Evolutionary conservation across 2,113 vertebrate genomes (phyloP), one percentile per base, ranked within the genome.

Genomic region (Campylomormyrus tamandua): DNA sequence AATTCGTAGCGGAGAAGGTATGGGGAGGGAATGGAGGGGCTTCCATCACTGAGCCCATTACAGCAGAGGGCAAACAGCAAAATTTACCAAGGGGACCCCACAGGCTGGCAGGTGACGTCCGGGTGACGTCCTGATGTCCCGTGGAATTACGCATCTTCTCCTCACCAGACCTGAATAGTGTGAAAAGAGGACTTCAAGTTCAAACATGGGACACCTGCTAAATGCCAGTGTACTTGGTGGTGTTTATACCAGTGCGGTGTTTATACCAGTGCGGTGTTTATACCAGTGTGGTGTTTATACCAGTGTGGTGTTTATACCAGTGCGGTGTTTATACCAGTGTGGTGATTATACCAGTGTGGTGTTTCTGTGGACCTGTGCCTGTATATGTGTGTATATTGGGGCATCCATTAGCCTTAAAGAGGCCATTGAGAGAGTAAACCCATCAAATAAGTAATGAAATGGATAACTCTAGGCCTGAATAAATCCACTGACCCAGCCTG

Each of bases 381-480:
- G 62, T 31, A 11, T 66, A 66, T 27, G n/a, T 66, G 24, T 66
- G 9, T 70, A 49, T 90, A 39, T 35, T 11, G 83, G 89, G 17
- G 50, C 48, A 46, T 83, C 27, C 48, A 17, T 31, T 53, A 52
- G 31, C 45, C 50, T 83, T 85, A 89, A 84, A 21, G 53, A 89
- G 80, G 42, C 89, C 53, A 88, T 90, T 17, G 91, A 96, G 91
- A 92, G 94, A 96, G 70, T 90, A 95, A 96, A 95, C 96, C 97
- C 97, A 97, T 97, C 97, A 97, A 97, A 98, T 97, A 96, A 95
- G 95, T 98, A 98, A 98, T 97, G 97, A 97, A 98, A 98, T 97
- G 97, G 96, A 96, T 97, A 97, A 97, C 96, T 98, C 96, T 96
- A 96, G 96, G 96, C 96, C 94, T 96, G 96, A 97, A 97, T 98